Evolutionary conservation across 2,888 invertebrate genomes (phyloP).

Genomic region (Ophion slaviceki): DNA sequence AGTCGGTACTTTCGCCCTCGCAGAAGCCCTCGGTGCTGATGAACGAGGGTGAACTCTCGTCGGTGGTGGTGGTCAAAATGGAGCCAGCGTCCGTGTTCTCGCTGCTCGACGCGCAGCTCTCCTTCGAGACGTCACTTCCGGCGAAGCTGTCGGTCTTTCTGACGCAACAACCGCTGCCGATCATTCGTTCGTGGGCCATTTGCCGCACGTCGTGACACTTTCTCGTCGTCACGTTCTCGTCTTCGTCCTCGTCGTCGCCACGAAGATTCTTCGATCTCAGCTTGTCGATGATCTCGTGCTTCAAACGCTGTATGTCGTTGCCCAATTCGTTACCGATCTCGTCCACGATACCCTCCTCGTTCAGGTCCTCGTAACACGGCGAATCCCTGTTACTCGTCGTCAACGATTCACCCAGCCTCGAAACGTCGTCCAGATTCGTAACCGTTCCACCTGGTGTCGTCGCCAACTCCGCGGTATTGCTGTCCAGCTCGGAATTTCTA

Average conservation of each 20-base stretch:
- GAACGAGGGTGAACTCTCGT: constrained; percentile 82
- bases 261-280: constrained; percentile 66
- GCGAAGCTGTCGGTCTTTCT: constrained; percentile 81
- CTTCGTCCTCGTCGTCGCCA: constrained; percentile 30
- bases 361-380: neutral
- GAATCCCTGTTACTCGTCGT: constrained; percentile 41
- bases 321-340: constrained; percentile 66
- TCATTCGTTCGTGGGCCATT: neutral
- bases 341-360: constrained; percentile 62
- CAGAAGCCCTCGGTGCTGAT: constrained; percentile 82
- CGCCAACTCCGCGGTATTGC: constrained; percentile 11
- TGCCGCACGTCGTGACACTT: constrained; percentile 28
- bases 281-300: constrained; percentile 80
- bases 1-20: constrained; percentile 81
- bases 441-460: neutral
- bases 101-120: constrained; percentile 88
- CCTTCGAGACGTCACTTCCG: constrained; percentile 82
- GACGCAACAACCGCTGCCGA: constrained; percentile 68
- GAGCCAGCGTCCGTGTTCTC: constrained; percentile 87
- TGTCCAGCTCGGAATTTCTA: constrained; percentile 70
- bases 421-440: constrained; percentile 30
- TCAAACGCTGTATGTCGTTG: constrained; percentile 79
- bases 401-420: constrained; percentile 4
- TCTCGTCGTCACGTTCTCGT: neutral
- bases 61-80: constrained; percentile 88